phyloP scores from a whole-genome alignment of 2,797 vertebrate species.

The Dendrocincla fuliginosa region DNA sequence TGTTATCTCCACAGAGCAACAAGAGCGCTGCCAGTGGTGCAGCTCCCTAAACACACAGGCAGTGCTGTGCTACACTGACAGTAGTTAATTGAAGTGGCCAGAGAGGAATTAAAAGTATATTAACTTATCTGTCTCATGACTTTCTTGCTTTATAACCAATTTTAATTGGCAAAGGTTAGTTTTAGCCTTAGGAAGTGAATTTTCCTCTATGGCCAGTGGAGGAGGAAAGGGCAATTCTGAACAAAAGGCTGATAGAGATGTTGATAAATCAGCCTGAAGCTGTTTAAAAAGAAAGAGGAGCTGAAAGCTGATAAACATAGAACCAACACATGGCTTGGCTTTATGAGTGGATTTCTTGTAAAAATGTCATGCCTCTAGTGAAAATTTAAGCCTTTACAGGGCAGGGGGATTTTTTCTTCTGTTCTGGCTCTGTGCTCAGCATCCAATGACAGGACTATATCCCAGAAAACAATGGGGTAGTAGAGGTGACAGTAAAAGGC shows the following conservation, averaged over 20 bases:
- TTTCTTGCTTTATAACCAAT: background rate
- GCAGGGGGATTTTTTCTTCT: background rate
- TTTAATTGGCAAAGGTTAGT: constrained; percentile 6
- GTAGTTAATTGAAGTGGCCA: background rate
- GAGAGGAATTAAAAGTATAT: constrained; percentile 14
- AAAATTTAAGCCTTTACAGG: background rate
- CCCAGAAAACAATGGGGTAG: background rate
- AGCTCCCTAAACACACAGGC: background rate
- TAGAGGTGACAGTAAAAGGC: background rate
- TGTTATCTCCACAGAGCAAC: background rate
- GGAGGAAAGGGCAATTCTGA: background rate
- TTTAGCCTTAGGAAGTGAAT: constrained; percentile 1
- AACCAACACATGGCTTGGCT: background rate
- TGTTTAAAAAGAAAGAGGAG: background rate
- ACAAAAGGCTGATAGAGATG: background rate
- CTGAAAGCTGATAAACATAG: background rate
- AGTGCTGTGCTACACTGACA: background rate
- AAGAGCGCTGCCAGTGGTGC: background rate
- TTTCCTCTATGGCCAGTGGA: background rate
- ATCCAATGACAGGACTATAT: background rate
- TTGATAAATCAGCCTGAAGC: constrained; percentile 25
- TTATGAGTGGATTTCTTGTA: background rate
- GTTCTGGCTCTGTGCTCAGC: background rate
- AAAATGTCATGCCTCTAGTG: background rate
- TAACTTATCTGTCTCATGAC: background rate